Conservation (phyloP, 2,797 vertebrate species). For the Anableps anableps region DNA sequence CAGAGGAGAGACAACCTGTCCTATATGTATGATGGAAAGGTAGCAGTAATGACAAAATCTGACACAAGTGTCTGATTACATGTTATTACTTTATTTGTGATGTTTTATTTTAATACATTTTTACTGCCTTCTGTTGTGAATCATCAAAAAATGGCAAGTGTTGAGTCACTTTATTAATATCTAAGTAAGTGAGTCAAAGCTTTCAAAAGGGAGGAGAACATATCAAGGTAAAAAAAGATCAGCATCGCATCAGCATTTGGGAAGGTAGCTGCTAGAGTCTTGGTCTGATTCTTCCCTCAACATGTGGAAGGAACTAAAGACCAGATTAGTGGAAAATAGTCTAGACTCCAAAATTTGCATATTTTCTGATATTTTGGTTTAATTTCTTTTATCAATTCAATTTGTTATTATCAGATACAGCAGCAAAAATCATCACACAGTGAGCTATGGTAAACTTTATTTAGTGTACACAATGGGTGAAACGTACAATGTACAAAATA, state of each 20-base stretch:
- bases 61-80: not conserved
- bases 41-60: not conserved
- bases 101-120: not conserved
- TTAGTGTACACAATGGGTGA: too few species aligned
- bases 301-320: not conserved
- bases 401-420: not conserved
- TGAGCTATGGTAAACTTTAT: too few species aligned
- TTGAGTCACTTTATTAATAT: not conserved
- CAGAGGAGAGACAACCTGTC: not conserved
- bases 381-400: not conserved
- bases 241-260: not conserved
- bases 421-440: too few species aligned
- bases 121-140: conserved; percentile 25
- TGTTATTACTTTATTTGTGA: not conserved
- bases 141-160: not conserved
- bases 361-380: not conserved
- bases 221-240: not conserved
- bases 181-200: not conserved
- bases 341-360: not conserved
- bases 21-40: too few species aligned
- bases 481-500: too few species aligned
- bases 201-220: not conserved
- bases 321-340: not conserved
- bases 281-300: not conserved
- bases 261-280: not conserved